Evolutionary conservation across 2,113 vertebrate genomes (phyloP).

Genomic region (Sinocyclocheilus maitianheensis): DNA sequence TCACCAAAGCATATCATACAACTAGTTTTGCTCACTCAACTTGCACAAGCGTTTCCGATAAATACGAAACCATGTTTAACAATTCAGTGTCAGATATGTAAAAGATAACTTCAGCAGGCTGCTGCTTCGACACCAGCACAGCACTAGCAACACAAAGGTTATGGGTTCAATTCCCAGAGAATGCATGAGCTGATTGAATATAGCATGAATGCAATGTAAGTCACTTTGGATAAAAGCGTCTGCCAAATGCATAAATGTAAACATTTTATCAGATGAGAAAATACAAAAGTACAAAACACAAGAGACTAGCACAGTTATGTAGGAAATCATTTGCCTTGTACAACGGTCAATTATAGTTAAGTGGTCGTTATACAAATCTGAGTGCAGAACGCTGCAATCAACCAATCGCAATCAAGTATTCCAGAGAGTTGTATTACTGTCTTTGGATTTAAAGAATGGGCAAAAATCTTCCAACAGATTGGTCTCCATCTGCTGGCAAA

Average conservation of each 20-base stretch:
- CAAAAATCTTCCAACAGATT: constrained; percentile 42
- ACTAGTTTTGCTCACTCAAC: not conserved
- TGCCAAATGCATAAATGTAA: not conserved
- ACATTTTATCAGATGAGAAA: not conserved
- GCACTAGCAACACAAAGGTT: not conserved
- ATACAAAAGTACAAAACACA: not conserved
- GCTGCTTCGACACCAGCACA: not conserved
- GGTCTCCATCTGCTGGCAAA: constrained; percentile 53
- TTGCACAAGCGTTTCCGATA: not conserved
- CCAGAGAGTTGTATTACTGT: not conserved
- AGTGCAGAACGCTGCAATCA: not conserved
- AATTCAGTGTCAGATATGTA: no score
- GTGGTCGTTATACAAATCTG: constrained; percentile 27
- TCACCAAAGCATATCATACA: not conserved
- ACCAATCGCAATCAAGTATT: constrained; percentile 8
- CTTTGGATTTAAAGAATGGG: constrained; percentile 13
- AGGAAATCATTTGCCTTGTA: not conserved
- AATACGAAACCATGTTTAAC: not conserved
- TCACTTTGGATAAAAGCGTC: not conserved
- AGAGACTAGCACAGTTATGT: not conserved
- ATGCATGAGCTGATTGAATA: not conserved
- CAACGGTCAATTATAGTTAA: not conserved
- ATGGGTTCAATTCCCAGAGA: not conserved
- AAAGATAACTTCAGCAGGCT: no score
- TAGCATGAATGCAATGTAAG: not conserved